Base-by-base conservation (phyloP, 2,888 invertebrate genomes). In the Tridacna gigas region DNA sequence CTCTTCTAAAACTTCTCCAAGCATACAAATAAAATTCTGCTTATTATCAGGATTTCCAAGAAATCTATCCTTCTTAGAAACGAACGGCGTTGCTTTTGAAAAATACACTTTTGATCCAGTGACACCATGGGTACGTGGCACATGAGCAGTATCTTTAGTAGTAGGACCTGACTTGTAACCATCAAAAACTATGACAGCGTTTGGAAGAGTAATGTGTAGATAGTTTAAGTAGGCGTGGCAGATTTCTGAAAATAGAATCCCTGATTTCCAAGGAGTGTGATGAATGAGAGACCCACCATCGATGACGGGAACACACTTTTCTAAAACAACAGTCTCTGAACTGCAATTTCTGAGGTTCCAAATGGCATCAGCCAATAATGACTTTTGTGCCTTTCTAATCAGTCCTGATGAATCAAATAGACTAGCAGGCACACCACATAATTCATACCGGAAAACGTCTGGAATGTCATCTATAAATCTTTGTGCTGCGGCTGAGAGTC, bases 111-210 rank as follows among this genome's bases (percentile, higher is more conserved):
- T 9, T 22, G 67, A 11, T 37, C 67, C 51, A 51, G 51, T 13
- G 15, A 26, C 13, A 67, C 67, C 28, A 1, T 65, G 13, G 15
- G 15, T 18, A 5, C 76, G 45, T 47, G 47, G 28, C 5, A 13
- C 5, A 25, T 76, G 76, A 7, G 65, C 47, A 25, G 12, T 12
- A 22, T 65, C 76, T 11, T 76, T 76, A 12, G 48, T 76, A 4
- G 65, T n/a, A 37, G 65, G 76, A 47, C 47, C 76, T 11, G 37
- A 1, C 4, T 22, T 22, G 66, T 76, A 76, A 47, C 76, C 76
- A 47, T 76, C 76, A 48, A 76, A 76, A 11, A 76, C 66, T 4
- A 76, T 25, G n/a, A n/a, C n/a, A n/a, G n/a, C n/a, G n/a, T n/a
- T n/a, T n/a, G n/a, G n/a, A n/a, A n/a, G n/a, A 7, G 63, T 61